Evolutionary conservation across 2,797 vertebrate genomes (phyloP).

Genomic region (Petrocephalus schoutedeni): DNA sequence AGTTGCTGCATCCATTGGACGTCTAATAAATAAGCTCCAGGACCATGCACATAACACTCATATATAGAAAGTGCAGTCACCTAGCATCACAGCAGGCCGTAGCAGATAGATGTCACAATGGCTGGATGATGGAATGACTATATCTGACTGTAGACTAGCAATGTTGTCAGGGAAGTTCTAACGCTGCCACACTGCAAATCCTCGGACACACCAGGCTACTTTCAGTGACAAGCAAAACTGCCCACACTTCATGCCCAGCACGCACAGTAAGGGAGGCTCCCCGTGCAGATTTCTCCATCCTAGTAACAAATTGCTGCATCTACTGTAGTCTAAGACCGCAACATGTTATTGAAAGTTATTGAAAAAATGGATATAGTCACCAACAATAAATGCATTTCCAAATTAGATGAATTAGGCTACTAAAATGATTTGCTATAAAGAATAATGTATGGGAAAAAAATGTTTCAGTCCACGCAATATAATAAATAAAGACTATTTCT

Average conservation of each 20-base stretch:
- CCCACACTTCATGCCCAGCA: neutral
- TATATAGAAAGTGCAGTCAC: neutral
- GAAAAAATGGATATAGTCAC: neutral
- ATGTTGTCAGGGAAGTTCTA: neutral
- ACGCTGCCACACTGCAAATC: neutral
- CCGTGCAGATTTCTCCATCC: neutral
- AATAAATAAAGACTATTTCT: neutral
- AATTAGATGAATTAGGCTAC: neutral
- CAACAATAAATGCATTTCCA: neutral
- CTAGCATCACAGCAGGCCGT: neutral
- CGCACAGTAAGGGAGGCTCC: neutral
- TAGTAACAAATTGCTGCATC: neutral
- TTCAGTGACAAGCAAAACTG: neutral
- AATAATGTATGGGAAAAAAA: neutral
- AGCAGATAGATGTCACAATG: neutral
- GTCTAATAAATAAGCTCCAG: neutral
- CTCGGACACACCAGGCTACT: neutral
- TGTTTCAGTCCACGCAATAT: neutral
- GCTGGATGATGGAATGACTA: neutral
- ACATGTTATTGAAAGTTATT: neutral
- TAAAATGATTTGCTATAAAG: neutral
- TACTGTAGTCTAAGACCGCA: neutral
- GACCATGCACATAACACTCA: neutral
- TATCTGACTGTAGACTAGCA: neutral
- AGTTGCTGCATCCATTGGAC: neutral